Percentiles rank a stretch among this genome's conserved stretches.
phyloP scores from a whole-genome alignment of 1,140 invertebrate species.

The Amphibalanus amphitrite region DNA sequence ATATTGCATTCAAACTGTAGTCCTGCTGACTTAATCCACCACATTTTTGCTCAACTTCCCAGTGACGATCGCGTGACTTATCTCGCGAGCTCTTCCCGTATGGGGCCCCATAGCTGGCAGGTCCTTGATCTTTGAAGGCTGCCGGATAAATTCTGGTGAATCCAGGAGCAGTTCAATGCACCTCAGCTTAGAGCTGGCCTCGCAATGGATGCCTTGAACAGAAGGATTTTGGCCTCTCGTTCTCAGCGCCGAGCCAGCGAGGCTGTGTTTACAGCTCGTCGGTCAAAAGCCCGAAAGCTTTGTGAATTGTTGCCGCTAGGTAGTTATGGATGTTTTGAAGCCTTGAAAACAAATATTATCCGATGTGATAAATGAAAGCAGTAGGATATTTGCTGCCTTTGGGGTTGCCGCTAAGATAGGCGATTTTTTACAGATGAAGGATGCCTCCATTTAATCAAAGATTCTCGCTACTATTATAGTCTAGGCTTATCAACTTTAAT shows the following conservation, averaged over 20 bases:
- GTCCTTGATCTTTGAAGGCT: background rate
- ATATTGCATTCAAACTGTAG: too few relatives aligned
- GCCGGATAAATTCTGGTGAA: background rate
- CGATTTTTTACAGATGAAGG: too few relatives aligned
- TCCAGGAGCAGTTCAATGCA: background rate
- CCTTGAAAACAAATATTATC: background rate
- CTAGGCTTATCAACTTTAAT: too few relatives aligned
- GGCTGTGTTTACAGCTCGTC: background rate
- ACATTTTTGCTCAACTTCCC: too few relatives aligned
- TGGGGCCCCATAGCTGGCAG: background rate
- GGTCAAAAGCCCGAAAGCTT: background rate
- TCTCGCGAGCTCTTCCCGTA: background rate
- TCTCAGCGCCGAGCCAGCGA: background rate
- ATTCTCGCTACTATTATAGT: too few relatives aligned
- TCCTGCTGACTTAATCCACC: too few relatives aligned
- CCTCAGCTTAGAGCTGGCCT: background rate
- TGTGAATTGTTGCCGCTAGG: background rate
- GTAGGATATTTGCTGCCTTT: too few relatives aligned
- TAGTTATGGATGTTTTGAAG: background rate
- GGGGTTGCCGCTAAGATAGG: too few relatives aligned
- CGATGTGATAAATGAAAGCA: too few relatives aligned
- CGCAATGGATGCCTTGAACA: background rate
- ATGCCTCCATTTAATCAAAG: too few relatives aligned
- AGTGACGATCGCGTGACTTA: too few relatives aligned
- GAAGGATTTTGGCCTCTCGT: background rate